Conservation (phyloP, 2,888 invertebrate genomes). For the Metacarcinus magister region DNA sequence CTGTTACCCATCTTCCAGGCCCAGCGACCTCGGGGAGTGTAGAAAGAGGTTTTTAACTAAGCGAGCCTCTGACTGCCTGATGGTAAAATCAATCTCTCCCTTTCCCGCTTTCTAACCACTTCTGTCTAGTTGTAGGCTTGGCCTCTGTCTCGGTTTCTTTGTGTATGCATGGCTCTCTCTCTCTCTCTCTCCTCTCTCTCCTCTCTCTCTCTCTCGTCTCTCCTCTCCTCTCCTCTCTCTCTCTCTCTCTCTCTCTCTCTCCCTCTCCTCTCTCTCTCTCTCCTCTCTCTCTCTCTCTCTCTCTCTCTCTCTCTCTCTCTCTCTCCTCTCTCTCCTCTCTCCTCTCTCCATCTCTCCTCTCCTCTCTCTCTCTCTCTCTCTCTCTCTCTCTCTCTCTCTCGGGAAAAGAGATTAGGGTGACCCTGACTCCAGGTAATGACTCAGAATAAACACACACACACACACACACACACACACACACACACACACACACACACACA, state of each 20-base stretch:
- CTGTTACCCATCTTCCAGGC: not conserved
- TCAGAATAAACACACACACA: too few species aligned
- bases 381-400: slow-evolving; percentile 27
- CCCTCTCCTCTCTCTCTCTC: too few species aligned
- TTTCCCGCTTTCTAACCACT: not conserved
- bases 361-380: not conserved
- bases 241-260: not conserved
- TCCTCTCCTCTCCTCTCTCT: not conserved
- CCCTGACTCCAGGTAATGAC: not conserved
- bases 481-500: not conserved
- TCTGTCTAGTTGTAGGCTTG: not conserved
- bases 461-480: slow-evolving; percentile 2
- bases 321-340: too few species aligned
- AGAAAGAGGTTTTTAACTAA: not conserved
- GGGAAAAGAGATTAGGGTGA: not conserved
- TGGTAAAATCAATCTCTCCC: not conserved
- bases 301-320: too few species aligned
- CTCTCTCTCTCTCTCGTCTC: not conserved
- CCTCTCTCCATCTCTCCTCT: not conserved
- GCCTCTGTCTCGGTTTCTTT: not conserved
- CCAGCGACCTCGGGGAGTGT: not conserved
- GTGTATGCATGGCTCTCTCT: too few species aligned
- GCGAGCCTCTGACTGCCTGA: not conserved
- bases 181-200: too few species aligned
- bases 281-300: too few species aligned